These are phyloP conservation scores for Ramphastos sulfuratus DNA, from an alignment of 2,113 vertebrate species.

Conservation along the genomic window DNA sequence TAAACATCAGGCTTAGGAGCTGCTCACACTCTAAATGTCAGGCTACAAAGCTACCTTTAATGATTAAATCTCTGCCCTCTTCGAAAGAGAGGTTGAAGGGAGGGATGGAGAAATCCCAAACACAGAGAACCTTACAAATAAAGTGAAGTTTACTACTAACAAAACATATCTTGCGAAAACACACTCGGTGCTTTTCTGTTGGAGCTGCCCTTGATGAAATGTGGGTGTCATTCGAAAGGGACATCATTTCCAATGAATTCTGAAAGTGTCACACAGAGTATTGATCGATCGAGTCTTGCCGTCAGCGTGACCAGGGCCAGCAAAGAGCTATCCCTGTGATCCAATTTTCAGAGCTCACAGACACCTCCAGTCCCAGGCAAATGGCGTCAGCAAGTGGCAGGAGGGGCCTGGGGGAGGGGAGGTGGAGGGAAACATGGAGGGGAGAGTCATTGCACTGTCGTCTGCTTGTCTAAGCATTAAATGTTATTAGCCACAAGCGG, in stretches of 20 bases:
- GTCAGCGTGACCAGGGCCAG: constrained; percentile 82
- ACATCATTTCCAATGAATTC: constrained; percentile 81
- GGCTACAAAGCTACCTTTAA: constrained; percentile 68
- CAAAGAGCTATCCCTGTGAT: constrained; percentile 88
- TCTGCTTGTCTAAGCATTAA: constrained; percentile 31
- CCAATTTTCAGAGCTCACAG: constrained; percentile 90
- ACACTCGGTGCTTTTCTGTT: constrained; percentile 59
- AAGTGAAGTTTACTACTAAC: constrained; percentile 65
- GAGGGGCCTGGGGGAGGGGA: not conserved
- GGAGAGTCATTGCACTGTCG: not conserved
- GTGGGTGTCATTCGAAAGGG: constrained; percentile 79
- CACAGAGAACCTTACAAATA: constrained; percentile 54
- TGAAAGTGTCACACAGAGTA: constrained; percentile 81
- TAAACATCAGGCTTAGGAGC: constrained; percentile 57
- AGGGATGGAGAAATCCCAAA: constrained; percentile 50
- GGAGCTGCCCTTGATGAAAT: constrained; percentile 72
- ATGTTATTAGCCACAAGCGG: constrained; percentile 10
- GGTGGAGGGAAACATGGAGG: not conserved
- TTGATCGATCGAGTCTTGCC: constrained; percentile 89
- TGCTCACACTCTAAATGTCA: constrained; percentile 71
- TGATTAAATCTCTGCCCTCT: constrained; percentile 67
- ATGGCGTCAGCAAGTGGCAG: constrained; percentile 73
- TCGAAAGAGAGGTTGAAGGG: constrained; percentile 52
- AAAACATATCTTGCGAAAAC: constrained; percentile 68
- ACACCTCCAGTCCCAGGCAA: constrained; percentile 82